Conservation (phyloP, 2,888 invertebrate genomes). For the Aricia artaxerxes region DNA sequence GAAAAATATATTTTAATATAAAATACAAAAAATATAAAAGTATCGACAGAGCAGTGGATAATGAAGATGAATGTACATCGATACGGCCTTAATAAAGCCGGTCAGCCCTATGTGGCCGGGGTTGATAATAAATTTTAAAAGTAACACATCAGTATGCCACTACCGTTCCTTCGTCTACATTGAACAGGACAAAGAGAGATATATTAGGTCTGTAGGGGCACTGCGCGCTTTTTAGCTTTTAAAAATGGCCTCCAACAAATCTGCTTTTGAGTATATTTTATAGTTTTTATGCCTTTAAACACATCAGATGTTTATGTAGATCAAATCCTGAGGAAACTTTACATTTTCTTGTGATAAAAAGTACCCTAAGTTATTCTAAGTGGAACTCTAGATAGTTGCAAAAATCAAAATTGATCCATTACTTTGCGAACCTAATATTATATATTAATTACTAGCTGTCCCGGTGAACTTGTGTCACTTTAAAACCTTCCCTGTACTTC, state of each 20-base stretch:
- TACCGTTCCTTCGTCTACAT: slow-evolving; percentile 62
- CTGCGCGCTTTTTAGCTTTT: slow-evolving; percentile 39
- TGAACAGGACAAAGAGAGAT: slow-evolving; percentile 73
- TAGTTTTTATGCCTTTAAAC: background rate
- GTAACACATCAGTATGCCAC: slow-evolving; percentile 75
- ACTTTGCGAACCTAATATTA: no score
- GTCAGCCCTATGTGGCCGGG: slow-evolving; percentile 48
- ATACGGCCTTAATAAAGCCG: slow-evolving; percentile 7
- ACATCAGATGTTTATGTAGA: background rate
- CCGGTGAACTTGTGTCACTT: no score
- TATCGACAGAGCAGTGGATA: slow-evolving; percentile 35
- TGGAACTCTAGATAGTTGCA: background rate
- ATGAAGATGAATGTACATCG: slow-evolving; percentile 33
- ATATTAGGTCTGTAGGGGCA: slow-evolving; percentile 63
- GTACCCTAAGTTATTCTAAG: background rate
- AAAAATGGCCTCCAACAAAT: slow-evolving; percentile 30
- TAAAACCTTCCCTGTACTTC: no score
- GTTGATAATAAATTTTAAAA: slow-evolving; percentile 74
- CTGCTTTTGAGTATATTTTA: background rate
- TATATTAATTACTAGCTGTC: no score
- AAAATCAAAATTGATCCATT: background rate
- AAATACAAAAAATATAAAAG: background rate
- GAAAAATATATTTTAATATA: background rate
- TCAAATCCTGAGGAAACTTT: no score
- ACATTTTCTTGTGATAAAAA: background rate